Base-by-base conservation (phyloP, 2,888 invertebrate genomes). In the Lithophane leautieri region DNA sequence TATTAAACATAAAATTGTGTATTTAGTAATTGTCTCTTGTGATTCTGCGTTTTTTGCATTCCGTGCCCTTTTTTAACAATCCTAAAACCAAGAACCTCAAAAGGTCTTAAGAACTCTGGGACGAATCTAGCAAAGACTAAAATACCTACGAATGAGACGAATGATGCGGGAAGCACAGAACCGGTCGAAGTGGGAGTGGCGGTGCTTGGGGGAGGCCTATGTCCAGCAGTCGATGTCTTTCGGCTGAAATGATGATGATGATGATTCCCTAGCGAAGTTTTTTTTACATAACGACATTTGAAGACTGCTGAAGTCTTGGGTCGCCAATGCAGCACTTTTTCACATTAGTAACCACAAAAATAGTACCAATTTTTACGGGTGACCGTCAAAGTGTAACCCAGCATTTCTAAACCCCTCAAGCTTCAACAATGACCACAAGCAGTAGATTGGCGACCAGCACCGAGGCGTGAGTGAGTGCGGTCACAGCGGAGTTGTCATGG, bases 401-500 rank as follows among this genome's bases (percentile, higher is more conserved):
- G 40, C n/a, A 42, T 34, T 34, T 16, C 2, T 34, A 66, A 22
- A 16, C 40, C 25, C 54, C 42, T 82, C 89, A 93, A 9, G 89
- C 89, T 70, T 92, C 90, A 11, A 94, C 86, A 12, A 95, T 85
- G n/a, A 91, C 81, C 4, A 94, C 91, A 73, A 95, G 84, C 56
- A 94, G 54, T 12, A 93, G 72, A 70, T 95, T 93, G 73, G 91
- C 83, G 19, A 90, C 78, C 54, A 94, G 54, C 63, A 92, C 90
- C 87, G 93, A 93, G 81, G 90, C 91, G 84, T 93, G 93, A 4
- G 93, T 92, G 67, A 93, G 86, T 1, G 89, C 76, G 19, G 92
- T 86, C 58, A 90, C 91, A 7, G 93, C 94, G 25, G 93, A 89
- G 91, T 93, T 94, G 89, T 92, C 93, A 81, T 93, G 89, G 81